Percentiles rank a stretch among this genome's conserved stretches.
These are phyloP conservation scores for Phyto melanocephala DNA, from an alignment of 2,888 invertebrate genomes.

Conservation along the genomic window DNA sequence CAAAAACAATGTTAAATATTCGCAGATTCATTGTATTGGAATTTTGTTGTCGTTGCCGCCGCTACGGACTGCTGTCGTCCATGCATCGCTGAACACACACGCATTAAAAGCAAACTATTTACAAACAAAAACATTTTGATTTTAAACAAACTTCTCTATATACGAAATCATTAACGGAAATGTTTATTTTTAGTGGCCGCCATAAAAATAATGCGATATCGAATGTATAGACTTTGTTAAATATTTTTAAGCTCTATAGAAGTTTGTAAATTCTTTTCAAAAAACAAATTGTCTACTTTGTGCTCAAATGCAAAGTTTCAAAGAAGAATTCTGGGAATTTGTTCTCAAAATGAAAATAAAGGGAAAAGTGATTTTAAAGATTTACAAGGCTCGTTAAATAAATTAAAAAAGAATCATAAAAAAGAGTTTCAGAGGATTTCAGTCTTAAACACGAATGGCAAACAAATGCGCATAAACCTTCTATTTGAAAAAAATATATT, in stretches of 20 bases:
- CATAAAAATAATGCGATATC: conserved; percentile 42
- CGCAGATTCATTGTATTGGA: conserved; percentile 52
- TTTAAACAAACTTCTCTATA: conserved; percentile 22
- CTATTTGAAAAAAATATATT: too few relatives aligned
- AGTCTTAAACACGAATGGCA: too few relatives aligned
- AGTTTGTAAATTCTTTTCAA: conserved; percentile 18
- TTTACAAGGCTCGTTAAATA: too few relatives aligned
- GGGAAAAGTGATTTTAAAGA: too few relatives aligned
- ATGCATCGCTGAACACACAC: conserved; percentile 48
- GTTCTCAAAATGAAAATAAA: too few relatives aligned
- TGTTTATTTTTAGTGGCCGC: conserved; percentile 48
- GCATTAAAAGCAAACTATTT: conserved; percentile 41
- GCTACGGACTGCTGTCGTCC: not conserved
- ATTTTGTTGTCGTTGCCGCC: conserved; percentile 26
- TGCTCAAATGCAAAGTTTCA: too few relatives aligned
- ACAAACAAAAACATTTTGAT: conserved; percentile 37
- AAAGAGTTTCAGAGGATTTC: too few relatives aligned
- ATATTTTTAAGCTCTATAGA: not conserved
- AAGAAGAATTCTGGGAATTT: too few relatives aligned
- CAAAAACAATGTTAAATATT: conserved; percentile 37
- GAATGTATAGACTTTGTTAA: not conserved
- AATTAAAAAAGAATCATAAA: too few relatives aligned
- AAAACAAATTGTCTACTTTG: too few relatives aligned
- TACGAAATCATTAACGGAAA: conserved; percentile 45
- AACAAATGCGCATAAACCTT: too few relatives aligned